Evolutionary conservation across 2,888 invertebrate species (phyloP).

Genomic region (Drosophila nr. medialis): DNA sequence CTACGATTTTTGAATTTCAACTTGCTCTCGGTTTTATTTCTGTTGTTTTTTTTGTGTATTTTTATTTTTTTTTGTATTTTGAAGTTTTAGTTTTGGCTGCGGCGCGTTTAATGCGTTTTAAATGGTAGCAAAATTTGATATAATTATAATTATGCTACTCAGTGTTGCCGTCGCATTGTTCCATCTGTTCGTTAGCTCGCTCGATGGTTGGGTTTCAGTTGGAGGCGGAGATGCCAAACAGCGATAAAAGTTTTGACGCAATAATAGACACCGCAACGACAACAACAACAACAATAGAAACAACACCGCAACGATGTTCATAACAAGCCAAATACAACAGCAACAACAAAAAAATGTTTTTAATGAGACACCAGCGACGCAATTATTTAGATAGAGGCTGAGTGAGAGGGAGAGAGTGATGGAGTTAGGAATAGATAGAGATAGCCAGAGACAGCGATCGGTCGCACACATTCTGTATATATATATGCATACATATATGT

Average conservation of each 20-base stretch:
- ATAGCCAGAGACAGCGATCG: conserved; percentile 15
- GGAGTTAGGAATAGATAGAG: conserved; percentile 1
- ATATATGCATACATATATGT: too few species aligned
- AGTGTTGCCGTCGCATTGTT: conserved; percentile 46
- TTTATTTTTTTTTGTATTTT: not conserved
- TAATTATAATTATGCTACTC: conserved; percentile 77
- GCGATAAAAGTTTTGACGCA: conserved; percentile 62
- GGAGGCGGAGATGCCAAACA: conserved; percentile 54
- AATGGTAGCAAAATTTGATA: conserved; percentile 81
- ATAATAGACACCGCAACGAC: conserved; percentile 50
- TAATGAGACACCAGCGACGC: conserved; percentile 58
- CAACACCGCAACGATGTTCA: conserved; percentile 15
- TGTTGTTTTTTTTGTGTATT: not conserved
- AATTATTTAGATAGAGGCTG: conserved; percentile 37
- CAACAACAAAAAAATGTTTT: conserved; percentile 33
- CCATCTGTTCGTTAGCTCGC: conserved; percentile 28
- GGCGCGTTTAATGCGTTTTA: conserved; percentile 79
- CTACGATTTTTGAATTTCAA: conserved; percentile 18
- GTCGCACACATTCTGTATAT: conserved; percentile 12
- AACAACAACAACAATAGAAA: conserved; percentile 15
- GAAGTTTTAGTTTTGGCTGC: conserved; percentile 27
- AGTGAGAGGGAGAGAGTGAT: not conserved
- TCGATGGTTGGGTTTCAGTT: conserved; percentile 13
- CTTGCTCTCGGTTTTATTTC: not conserved
- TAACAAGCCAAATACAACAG: conserved; percentile 34